phyloP scores from a whole-genome alignment of 2,797 vertebrate genomes.

The Champsocephalus gunnari region DNA sequence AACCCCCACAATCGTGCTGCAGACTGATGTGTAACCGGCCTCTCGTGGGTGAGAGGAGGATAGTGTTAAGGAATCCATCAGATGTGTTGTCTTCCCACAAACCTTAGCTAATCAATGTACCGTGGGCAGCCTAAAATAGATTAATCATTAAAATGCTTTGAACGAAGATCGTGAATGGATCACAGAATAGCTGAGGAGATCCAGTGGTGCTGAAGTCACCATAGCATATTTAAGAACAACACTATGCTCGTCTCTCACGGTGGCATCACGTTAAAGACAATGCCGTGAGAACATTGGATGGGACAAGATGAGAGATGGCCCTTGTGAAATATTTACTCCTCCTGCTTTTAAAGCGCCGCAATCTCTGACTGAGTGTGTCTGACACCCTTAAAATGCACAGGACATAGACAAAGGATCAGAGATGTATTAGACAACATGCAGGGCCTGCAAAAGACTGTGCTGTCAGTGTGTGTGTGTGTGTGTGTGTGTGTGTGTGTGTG shows the following conservation, averaged over 20 bases:
- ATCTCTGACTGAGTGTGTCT: slow-evolving; percentile 13
- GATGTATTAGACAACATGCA: slow-evolving; percentile 46
- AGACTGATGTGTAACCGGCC: slow-evolving; percentile 22
- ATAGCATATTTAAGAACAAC: slow-evolving; percentile 4
- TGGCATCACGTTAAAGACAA: slow-evolving; percentile 23
- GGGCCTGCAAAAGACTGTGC: slow-evolving; percentile 20
- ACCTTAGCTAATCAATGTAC: slow-evolving; percentile 41
- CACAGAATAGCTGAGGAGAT: not conserved
- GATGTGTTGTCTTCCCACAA: slow-evolving; percentile 31
- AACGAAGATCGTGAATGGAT: not conserved
- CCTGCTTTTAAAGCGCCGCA: slow-evolving; percentile 9
- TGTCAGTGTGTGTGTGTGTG: slow-evolving; percentile 30
- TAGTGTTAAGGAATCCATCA: slow-evolving; percentile 18
- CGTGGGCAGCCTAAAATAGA: not conserved
- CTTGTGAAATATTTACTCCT: slow-evolving; percentile 30
- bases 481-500: not conserved
- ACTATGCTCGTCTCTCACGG: slow-evolving; percentile 11
- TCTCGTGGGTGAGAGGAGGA: not conserved
- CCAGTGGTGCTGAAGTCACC: not conserved
- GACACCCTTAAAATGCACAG: slow-evolving; percentile 46
- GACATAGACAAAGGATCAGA: slow-evolving; percentile 51
- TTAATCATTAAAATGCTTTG: not conserved
- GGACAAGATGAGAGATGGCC: slow-evolving; percentile 3
- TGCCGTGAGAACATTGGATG: not conserved
- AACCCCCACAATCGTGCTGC: not conserved